A percentile compares a stretch with the other conserved stretches of the same genome.
These are phyloP conservation scores for Zaprionus africanus DNA, from an alignment of 1,140 invertebrate genomes.

Conservation along the genomic window DNA sequence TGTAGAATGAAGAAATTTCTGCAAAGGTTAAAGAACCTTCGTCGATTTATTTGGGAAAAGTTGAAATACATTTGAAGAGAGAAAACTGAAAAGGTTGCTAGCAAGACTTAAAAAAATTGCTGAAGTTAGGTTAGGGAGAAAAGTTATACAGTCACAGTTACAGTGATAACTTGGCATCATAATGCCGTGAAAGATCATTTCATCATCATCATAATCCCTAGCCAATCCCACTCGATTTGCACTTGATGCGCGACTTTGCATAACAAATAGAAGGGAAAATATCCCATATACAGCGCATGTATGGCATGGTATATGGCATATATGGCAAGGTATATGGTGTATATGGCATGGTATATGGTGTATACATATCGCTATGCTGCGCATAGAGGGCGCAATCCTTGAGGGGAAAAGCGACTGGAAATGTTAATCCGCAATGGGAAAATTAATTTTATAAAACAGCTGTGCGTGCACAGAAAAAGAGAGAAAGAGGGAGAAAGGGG, in stretches of 20 bases:
- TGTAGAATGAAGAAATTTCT: too few species aligned
- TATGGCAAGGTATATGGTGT: not conserved
- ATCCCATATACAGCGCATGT: not conserved
- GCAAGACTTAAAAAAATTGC: too few species aligned
- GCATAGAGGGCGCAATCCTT: not conserved
- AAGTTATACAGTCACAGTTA: too few species aligned
- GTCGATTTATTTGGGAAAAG: too few species aligned
- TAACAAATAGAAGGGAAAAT: constrained; percentile 30
- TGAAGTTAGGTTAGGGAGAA: too few species aligned
- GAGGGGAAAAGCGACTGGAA: constrained; percentile 58
- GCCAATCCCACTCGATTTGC: constrained; percentile 8
- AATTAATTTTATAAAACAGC: constrained; percentile 83
- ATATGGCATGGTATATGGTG: not conserved
- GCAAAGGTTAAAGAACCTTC: too few species aligned
- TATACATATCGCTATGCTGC: not conserved
- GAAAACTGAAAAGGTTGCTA: too few species aligned
- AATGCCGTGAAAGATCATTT: too few species aligned
- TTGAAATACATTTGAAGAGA: too few species aligned
- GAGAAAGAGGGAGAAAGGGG: too few species aligned
- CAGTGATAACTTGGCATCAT: too few species aligned
- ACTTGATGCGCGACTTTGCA: constrained; percentile 64
- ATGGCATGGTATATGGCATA: not conserved
- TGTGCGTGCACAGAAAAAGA: constrained; percentile 51
- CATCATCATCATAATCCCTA: too few species aligned
- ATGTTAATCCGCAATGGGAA: constrained; percentile 84